Evolutionary conservation across 1,140 invertebrate genomes (phyloP).

Genomic region (Nasonia giraulti): DNA sequence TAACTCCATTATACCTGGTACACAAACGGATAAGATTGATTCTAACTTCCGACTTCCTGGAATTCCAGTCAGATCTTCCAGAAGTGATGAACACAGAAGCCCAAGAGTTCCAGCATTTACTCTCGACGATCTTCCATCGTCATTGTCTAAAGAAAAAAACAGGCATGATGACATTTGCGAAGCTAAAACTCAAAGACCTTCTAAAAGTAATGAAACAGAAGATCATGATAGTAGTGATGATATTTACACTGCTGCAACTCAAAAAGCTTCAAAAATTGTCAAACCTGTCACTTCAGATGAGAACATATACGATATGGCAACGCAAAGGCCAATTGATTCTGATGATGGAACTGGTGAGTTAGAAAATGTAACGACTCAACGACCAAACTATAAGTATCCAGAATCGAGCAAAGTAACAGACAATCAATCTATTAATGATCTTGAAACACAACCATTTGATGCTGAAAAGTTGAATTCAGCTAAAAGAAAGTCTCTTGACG

Average conservation of each 20-base stretch:
- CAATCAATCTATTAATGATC: constrained; percentile 16
- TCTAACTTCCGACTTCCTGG: constrained; percentile 48
- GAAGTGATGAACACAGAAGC: constrained; percentile 7
- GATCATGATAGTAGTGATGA: constrained; percentile 13
- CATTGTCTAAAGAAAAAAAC: constrained; percentile 11
- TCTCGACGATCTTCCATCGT: constrained; percentile 32
- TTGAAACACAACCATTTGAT: constrained; percentile 36
- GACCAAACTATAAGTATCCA: neutral
- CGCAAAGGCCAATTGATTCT: constrained; percentile 37
- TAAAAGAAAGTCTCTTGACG: neutral
- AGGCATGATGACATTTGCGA: constrained; percentile 48
- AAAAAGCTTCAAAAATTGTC: constrained; percentile 9
- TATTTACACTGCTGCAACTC: constrained; percentile 9
- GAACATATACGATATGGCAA: constrained; percentile 48
- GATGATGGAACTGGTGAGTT: neutral
- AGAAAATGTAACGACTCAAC: constrained; percentile 5
- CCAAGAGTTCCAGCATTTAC: neutral
- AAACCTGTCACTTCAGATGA: constrained; percentile 12
- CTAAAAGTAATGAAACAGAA: neutral
- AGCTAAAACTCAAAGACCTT: constrained; percentile 44
- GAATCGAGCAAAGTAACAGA: neutral
- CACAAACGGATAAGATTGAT: constrained; percentile 49
- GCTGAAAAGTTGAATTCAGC: neutral
- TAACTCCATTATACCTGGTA: constrained; percentile 54
- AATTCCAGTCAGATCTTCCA: constrained; percentile 1